A percentile compares a stretch with the other conserved stretches of the same genome.
These are phyloP conservation scores for Lydus trimaculatus DNA, from an alignment of 2,888 invertebrate genomes.

Conservation along the genomic window DNA sequence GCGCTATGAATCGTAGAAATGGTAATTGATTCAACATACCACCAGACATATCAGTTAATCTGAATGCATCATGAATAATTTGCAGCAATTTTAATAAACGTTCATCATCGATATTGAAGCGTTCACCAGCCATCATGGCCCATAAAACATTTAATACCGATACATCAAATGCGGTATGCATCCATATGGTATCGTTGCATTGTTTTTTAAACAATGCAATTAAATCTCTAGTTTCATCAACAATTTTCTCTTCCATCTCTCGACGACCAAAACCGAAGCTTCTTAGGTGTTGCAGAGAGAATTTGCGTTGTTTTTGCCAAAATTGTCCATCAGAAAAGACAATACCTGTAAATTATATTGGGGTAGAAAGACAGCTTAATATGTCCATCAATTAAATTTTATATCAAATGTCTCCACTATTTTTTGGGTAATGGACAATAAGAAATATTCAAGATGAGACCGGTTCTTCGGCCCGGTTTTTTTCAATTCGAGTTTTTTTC, in stretches of 20 bases:
- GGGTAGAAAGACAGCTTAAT: not conserved
- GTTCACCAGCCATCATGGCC: conserved; percentile 73
- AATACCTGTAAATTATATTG: conserved; percentile 62
- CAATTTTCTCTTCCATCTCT: conserved; percentile 68
- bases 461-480: not conserved
- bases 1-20: conserved; percentile 70
- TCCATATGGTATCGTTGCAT: conserved; percentile 56
- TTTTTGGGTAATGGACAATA: not conserved
- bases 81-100: conserved; percentile 65
- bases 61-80: conserved; percentile 69
- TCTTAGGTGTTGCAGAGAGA: conserved; percentile 70
- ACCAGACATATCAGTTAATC: conserved; percentile 70
- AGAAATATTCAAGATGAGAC: not conserved
- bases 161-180: conserved; percentile 63
- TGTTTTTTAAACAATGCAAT: conserved; percentile 60
- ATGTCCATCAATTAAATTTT: not conserved
- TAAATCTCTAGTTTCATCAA: conserved; percentile 65
- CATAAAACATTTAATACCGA: conserved; percentile 74
- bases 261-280: conserved; percentile 70
- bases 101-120: conserved; percentile 68
- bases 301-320: conserved; percentile 73
- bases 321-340: conserved; percentile 72
- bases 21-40: conserved; percentile 75
- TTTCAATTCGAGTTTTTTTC: not conserved
- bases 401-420: not conserved